These are phyloP conservation scores for Elephantulus edwardii DNA, from an alignment of 2,113 vertebrate species.

Conservation along the genomic window DNA sequence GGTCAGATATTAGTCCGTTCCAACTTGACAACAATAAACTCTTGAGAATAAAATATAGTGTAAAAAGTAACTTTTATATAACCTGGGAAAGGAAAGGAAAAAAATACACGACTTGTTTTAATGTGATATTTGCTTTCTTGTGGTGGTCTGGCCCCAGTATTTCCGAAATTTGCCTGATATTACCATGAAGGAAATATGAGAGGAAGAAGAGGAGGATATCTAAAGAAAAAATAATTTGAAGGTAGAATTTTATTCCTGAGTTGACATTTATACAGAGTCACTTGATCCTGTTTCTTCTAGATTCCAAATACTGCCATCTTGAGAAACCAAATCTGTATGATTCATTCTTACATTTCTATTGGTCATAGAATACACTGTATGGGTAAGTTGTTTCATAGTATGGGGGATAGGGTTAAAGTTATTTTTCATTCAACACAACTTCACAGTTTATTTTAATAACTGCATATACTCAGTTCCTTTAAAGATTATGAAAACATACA, in stretches of 20 bases:
- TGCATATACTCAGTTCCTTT: neutral
- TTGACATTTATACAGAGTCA: neutral
- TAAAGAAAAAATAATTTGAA: neutral
- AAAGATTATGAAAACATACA: slow-evolving; percentile 25
- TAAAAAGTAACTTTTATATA: too few species aligned
- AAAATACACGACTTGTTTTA: too few species aligned
- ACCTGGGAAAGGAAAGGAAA: too few species aligned
- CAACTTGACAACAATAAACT: too few species aligned
- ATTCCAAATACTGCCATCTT: neutral
- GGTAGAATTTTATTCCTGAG: neutral
- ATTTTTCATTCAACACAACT: neutral
- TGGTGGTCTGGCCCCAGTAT: too few species aligned
- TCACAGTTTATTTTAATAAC: neutral
- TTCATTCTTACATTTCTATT: neutral
- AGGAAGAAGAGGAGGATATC: neutral
- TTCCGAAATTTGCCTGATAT: too few species aligned
- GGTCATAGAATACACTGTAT: neutral
- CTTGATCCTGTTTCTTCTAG: neutral
- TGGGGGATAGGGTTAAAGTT: neutral
- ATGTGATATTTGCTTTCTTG: too few species aligned
- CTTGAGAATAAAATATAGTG: too few species aligned
- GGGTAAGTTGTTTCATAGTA: neutral
- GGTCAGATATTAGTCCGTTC: too few species aligned
- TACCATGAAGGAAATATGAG: neutral
- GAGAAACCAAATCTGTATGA: neutral